Percentiles rank a stretch among this genome's conserved stretches.
Evolutionary conservation across 2,113 vertebrate genomes (phyloP).

Genomic region (Crotalus viridis): DNA sequence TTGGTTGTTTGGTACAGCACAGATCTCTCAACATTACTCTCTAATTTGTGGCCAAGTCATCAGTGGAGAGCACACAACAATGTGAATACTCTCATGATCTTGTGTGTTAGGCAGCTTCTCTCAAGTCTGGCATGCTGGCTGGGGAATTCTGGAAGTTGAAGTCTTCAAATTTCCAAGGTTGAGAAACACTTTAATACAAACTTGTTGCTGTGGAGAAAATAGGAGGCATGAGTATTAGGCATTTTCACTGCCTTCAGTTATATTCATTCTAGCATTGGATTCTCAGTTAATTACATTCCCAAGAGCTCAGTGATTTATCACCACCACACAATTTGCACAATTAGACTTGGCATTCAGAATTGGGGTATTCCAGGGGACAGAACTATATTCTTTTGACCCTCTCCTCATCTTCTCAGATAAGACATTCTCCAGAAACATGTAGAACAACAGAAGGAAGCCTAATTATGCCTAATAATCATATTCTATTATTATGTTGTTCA

Average conservation of each 20-base stretch:
- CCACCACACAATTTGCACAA: not conserved
- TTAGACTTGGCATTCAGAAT: not conserved
- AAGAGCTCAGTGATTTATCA: not conserved
- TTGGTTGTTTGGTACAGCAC: not conserved
- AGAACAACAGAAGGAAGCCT: not conserved
- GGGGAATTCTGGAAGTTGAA: not conserved
- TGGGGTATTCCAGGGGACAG: not conserved
- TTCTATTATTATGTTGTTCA: not conserved
- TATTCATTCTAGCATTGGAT: not conserved
- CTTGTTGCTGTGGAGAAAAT: not conserved
- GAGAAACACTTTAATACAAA: not conserved
- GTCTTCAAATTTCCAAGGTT: not conserved
- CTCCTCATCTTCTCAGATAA: not conserved
- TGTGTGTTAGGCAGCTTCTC: not conserved
- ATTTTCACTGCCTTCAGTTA: not conserved
- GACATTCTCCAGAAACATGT: not conserved
- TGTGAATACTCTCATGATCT: not conserved
- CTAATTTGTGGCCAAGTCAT: not conserved
- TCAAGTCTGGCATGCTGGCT: not conserved
- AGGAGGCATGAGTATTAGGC: not conserved
- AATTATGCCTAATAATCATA: not conserved
- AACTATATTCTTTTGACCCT: not conserved
- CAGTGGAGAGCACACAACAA: not conserved
- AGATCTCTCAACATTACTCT: accelerated
- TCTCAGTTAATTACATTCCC: not conserved